Evolutionary conservation across 1,140 invertebrate species (phyloP), one percentile per base, ranked within the genome.

Genomic region (Diachasma alloeum): DNA sequence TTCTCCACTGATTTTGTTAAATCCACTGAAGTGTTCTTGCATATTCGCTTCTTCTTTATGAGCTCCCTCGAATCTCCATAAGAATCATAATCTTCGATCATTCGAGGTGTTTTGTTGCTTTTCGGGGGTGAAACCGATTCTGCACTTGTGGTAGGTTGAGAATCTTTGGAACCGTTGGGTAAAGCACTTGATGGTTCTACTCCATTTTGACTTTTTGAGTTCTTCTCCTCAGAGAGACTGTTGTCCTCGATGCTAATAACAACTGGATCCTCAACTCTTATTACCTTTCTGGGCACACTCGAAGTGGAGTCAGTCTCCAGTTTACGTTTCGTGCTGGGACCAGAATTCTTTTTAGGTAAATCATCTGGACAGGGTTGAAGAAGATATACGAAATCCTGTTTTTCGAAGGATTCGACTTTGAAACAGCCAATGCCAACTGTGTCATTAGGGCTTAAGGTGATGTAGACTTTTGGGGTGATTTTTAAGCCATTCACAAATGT

Each of bases 351-450:
- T 17, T 26, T 15, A 9, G 48, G 48, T 1, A 15, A 19, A 11
- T 63, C 59, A 13, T 63, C 24, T 31, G 24, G 59, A 63, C 59
- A 26, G 5, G 24, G 13, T 63, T 26, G 11, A 4, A 63, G 24
- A 8, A 13, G 24, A 11, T 63, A 63, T 5, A 31, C 59, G 59
- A 63, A 63, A 22, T 63, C 59, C 11, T 8, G 19, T 6, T 6
- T 8, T 2, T 63, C 59, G 19, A 63, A 9, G 5, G 3, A 1
- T 24, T 63, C 59, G 19, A 26, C 1, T 9, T 26, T 63, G 59
- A 63, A 71, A 74, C 83, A 83, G 0, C 85, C 84, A 66, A 86
- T 78, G 6, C 85, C 83, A 74, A 86, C 77, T 13, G 82, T 37
- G 66, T 86, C 83, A 68, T 82, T 80, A 0, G 75, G 48, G 1